A percentile compares a stretch with the other conserved stretches of the same genome.
phyloP scores from a whole-genome alignment of 2,113 vertebrate species.

The Lepisosteus oculatus region DNA sequence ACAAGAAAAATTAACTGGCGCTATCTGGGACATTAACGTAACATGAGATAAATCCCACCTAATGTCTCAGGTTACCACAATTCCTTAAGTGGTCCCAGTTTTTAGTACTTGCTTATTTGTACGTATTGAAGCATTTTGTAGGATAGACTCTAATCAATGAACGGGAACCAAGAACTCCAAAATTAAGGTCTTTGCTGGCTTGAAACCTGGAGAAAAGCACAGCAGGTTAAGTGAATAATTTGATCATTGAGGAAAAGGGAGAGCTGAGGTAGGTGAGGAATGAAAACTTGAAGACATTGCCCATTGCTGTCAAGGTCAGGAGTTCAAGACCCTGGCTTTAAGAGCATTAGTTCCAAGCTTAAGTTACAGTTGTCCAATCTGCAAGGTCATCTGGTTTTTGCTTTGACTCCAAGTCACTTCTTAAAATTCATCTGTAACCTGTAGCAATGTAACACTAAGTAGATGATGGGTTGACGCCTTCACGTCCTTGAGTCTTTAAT shows the following conservation, averaged over 20 bases:
- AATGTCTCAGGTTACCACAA: no score
- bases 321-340: conserved; percentile 11
- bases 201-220: conserved; percentile 4
- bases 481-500: no score
- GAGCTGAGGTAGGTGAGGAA: conserved; percentile 60
- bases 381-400: conserved; percentile 27
- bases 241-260: conserved; percentile 24
- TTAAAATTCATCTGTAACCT: no score
- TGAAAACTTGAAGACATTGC: conserved; percentile 27
- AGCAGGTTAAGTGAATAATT: conserved; percentile 18
- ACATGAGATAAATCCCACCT: no score
- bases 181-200: conserved; percentile 1
- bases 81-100: no score
- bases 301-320: background rate
- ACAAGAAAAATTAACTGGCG: no score
- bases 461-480: no score
- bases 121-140: background rate
- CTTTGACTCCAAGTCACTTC: conserved; percentile 11
- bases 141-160: no score
- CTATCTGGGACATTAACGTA: no score
- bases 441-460: no score
- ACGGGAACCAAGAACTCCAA: background rate
- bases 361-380: conserved; percentile 19
- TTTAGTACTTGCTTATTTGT: background rate
- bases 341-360: conserved; percentile 19